Conservation (phyloP, 2,797 vertebrate genomes). For the Bufotes viridis region DNA sequence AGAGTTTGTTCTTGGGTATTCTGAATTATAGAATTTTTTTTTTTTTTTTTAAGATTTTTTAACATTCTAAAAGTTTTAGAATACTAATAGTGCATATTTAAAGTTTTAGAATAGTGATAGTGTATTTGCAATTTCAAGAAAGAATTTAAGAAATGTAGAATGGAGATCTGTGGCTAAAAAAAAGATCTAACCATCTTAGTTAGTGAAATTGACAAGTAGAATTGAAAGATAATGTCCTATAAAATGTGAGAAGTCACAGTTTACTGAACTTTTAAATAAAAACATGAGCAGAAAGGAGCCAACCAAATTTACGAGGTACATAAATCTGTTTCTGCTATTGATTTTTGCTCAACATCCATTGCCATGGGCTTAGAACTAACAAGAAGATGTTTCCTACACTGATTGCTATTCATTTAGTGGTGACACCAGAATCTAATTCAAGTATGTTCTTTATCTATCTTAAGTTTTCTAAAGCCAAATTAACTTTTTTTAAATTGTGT, state of each 20-base stretch:
- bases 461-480: constrained; percentile 21
- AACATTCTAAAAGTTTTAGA: neutral
- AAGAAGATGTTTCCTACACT: constrained; percentile 41
- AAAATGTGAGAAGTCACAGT: constrained; percentile 61
- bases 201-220: constrained; percentile 50
- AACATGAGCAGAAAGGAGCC: constrained; percentile 63
- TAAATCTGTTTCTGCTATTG: constrained; percentile 58
- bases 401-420: constrained; percentile 61
- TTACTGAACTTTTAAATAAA: constrained; percentile 65
- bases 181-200: constrained; percentile 30
- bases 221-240: constrained; percentile 66
- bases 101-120: neutral
- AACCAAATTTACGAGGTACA: constrained; percentile 66
- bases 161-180: constrained; percentile 15
- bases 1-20: neutral
- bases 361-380: constrained; percentile 56
- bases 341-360: constrained; percentile 59
- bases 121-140: neutral
- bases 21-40: neutral
- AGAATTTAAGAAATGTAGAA: neutral
- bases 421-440: constrained; percentile 60
- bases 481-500: neutral
- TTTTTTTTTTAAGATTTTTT: neutral
- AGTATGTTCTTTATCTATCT: constrained; percentile 32
- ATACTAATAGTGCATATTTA: too few species aligned